These are phyloP conservation scores for Chloroclystis v-ata DNA, from an alignment of 2,888 invertebrate species.

Conservation along the genomic window DNA sequence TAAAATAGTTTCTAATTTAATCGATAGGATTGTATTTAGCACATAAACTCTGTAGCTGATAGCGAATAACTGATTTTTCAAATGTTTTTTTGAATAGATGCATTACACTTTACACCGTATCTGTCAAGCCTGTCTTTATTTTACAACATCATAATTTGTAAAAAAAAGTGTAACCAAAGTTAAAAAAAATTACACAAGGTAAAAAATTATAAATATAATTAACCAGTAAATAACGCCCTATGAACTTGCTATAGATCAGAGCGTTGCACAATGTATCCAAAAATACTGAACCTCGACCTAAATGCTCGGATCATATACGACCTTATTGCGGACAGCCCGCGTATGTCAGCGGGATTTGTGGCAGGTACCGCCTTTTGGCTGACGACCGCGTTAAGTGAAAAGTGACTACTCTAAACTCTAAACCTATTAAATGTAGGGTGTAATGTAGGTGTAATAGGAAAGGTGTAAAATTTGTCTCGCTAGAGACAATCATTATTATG, in stretches of 20 bases:
- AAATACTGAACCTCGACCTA: conserved; percentile 71
- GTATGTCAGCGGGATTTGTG: conserved; percentile 13
- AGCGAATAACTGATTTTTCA: too few relatives aligned
- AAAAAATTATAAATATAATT: conserved; percentile 13
- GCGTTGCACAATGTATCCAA: conserved; percentile 59
- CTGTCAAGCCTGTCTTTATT: too few relatives aligned
- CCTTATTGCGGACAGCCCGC: conserved; percentile 28
- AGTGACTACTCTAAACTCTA: neutral
- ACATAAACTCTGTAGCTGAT: too few relatives aligned
- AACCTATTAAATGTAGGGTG: neutral
- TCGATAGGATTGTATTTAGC: too few relatives aligned
- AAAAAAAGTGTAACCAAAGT: too few relatives aligned
- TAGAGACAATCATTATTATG: too few relatives aligned
- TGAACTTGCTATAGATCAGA: conserved; percentile 38
- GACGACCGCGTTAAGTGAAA: neutral
- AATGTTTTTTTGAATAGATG: too few relatives aligned
- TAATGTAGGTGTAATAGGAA: neutral
- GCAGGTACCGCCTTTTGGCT: conserved; percentile 8
- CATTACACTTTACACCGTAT: too few relatives aligned
- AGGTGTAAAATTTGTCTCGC: too few relatives aligned
- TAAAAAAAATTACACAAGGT: too few relatives aligned
- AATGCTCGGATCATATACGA: conserved; percentile 38
- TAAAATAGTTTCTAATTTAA: too few relatives aligned
- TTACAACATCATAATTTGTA: too few relatives aligned
- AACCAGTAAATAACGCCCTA: conserved; percentile 12